Conservation (phyloP, 2,888 invertebrate species). For the Cynaeus angustus region DNA sequence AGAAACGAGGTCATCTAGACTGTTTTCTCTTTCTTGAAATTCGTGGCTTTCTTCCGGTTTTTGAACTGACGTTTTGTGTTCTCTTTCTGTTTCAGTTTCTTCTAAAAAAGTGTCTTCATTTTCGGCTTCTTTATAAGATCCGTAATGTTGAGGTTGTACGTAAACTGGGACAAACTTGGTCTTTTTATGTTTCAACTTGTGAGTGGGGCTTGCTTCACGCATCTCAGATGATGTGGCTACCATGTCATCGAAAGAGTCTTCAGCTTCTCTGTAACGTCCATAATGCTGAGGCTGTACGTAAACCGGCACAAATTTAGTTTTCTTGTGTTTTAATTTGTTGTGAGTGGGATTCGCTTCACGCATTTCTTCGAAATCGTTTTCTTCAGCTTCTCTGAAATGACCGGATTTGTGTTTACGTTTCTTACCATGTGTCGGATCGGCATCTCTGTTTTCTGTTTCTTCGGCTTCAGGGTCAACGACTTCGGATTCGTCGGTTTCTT, state of each 20-base stretch:
- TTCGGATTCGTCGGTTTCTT: neutral
- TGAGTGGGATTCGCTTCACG: slow-evolving; percentile 6
- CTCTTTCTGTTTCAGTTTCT: too few relatives aligned
- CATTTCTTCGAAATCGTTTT: neutral
- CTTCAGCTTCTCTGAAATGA: slow-evolving; percentile 20
- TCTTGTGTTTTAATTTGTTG: neutral
- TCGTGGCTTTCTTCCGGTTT: too few relatives aligned
- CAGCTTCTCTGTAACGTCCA: slow-evolving; percentile 48
- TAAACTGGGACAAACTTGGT: neutral
- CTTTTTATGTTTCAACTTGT: slow-evolving; percentile 5
- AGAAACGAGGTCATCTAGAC: neutral
- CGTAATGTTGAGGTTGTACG: neutral
- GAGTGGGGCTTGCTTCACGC: slow-evolving; percentile 7
- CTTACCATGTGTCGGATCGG: slow-evolving; percentile 5
- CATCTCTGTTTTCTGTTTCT: neutral
- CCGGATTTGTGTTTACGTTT: neutral
- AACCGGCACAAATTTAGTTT: slow-evolving; percentile 6
- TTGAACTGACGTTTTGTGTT: neutral
- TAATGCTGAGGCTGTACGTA: slow-evolving; percentile 25
- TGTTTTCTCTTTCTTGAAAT: too few relatives aligned
- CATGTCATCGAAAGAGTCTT: slow-evolving; percentile 36
- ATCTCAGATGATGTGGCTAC: neutral
- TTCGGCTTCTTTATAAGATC: slow-evolving; percentile 9
- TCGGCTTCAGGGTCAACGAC: neutral
- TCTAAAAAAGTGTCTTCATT: too few relatives aligned